Percentiles rank a stretch among this genome's conserved stretches.
phyloP scores from a whole-genome alignment of 2,797 vertebrate species.

The Anisognathus igniventris region DNA sequence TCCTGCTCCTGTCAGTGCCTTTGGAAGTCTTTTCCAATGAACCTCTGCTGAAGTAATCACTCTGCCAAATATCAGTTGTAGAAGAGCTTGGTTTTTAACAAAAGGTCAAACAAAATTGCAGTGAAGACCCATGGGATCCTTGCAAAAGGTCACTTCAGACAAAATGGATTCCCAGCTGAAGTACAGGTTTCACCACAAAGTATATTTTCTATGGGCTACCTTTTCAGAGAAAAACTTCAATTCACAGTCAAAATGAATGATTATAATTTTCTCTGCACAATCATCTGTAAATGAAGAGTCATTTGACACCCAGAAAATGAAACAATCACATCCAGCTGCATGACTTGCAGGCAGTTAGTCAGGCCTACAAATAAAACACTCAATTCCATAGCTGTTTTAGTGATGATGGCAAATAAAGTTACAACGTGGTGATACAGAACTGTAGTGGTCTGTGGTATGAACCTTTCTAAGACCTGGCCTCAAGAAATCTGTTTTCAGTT shows the following conservation, averaged over 20 bases:
- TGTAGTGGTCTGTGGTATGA: not conserved
- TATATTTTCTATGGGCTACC: not conserved
- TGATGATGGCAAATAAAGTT: not conserved
- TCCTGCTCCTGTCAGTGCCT: not conserved
- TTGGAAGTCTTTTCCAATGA: conserved; percentile 1
- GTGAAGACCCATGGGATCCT: not conserved
- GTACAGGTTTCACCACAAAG: not conserved
- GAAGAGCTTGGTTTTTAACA: conserved; percentile 30
- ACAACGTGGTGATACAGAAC: not conserved
- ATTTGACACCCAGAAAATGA: not conserved
- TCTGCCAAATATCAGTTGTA: conserved; percentile 41
- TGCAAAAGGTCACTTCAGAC: conserved; percentile 48
- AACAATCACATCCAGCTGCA: not conserved
- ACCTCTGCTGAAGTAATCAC: conserved; percentile 14
- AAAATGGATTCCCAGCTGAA: conserved; percentile 27
- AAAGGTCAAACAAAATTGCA: conserved; percentile 63
- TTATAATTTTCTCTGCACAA: not conserved
- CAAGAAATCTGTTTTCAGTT: not conserved
- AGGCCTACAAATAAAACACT: not conserved
- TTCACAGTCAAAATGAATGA: not conserved
- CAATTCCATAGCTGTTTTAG: not conserved
- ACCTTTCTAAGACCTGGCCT: not conserved
- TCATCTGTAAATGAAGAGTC: not conserved
- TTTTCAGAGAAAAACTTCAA: not conserved
- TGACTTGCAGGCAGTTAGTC: not conserved